Evolutionary conservation across 2,888 invertebrate species (phyloP).

Genomic region (Caenorhabditis afra): DNA sequence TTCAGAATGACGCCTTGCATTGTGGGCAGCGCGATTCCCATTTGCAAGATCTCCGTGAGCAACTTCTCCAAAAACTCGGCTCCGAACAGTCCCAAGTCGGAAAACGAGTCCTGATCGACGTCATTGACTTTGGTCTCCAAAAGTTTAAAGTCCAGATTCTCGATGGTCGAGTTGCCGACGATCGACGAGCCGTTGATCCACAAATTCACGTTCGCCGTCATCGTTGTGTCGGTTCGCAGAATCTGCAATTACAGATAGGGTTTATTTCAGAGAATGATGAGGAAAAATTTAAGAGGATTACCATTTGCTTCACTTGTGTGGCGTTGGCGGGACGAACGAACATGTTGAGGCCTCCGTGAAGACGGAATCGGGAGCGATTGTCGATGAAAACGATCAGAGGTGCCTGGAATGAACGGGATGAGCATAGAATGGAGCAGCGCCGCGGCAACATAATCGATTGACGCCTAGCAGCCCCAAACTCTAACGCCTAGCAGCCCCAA

Average conservation of each 20-base stretch:
- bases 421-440: too few relatives aligned
- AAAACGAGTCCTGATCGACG: constrained; percentile 78
- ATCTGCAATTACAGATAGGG: too few relatives aligned
- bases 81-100: constrained; percentile 80
- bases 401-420: constrained; percentile 70
- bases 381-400: constrained; percentile 79
- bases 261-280: too few relatives aligned
- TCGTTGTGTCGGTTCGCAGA: constrained; percentile 77
- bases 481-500: too few relatives aligned
- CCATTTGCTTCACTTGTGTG: constrained; percentile 70
- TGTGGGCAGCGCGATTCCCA: constrained; percentile 78
- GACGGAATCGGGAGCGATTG: constrained; percentile 76
- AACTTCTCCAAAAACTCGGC: constrained; percentile 79
- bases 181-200: constrained; percentile 74
- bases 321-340: constrained; percentile 73
- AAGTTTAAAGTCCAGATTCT: constrained; percentile 78
- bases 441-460: constrained; percentile 2
- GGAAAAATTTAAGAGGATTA: constrained; percentile 25
- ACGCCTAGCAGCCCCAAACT: neutral
- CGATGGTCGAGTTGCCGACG: constrained; percentile 79
- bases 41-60: constrained; percentile 79
- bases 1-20: constrained; percentile 78
- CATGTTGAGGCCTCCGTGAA: constrained; percentile 79
- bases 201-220: constrained; percentile 79
- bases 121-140: constrained; percentile 69